Conservation (phyloP, 2,113 vertebrate genomes). For the Argyrosomus japonicus region DNA sequence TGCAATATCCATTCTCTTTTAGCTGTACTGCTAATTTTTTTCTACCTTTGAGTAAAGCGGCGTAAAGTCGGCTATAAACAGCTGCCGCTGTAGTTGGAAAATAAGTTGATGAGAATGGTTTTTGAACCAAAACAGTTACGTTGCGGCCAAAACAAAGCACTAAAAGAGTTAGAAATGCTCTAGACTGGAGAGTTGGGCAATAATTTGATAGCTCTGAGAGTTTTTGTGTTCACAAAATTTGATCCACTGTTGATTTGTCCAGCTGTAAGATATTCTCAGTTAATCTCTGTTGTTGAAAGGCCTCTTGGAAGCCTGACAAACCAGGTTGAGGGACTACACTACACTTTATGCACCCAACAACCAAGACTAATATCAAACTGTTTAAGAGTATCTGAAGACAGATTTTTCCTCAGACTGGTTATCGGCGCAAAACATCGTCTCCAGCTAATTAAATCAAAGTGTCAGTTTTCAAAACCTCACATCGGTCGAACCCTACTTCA, state of each 20-base stretch:
- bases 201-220: neutral
- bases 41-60: neutral
- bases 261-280: neutral
- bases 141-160: neutral
- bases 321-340: neutral
- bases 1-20: neutral
- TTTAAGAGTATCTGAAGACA: neutral
- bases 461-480: constrained; percentile 14
- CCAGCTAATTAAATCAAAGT: neutral
- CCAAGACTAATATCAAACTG: neutral
- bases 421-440: neutral
- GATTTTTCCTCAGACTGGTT: neutral
- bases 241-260: neutral
- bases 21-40: neutral
- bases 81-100: neutral
- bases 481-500: constrained; percentile 44
- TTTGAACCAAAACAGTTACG: neutral
- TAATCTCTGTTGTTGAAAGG: neutral
- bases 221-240: neutral
- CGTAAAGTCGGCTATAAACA: neutral
- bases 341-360: neutral
- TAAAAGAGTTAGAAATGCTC: neutral
- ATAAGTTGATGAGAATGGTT: too few species aligned
- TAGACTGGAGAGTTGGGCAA: neutral
- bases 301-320: neutral